phyloP scores from a whole-genome alignment of 2,113 vertebrate genomes.

The Calyptommatus sinebrachiatus region DNA sequence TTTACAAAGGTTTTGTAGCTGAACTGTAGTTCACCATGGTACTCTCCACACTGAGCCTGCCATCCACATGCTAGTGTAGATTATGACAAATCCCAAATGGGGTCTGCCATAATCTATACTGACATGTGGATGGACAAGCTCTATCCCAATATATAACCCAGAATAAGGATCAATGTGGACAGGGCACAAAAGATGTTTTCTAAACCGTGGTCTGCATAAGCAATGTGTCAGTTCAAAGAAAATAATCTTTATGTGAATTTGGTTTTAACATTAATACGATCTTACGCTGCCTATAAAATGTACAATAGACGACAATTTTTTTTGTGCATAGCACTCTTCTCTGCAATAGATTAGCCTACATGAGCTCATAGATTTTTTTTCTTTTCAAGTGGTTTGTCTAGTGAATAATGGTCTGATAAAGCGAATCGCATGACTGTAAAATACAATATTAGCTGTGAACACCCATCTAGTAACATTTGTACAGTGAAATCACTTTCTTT shows the following conservation, averaged over 20 bases:
- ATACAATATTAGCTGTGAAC: constrained; percentile 56
- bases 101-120: too few species aligned
- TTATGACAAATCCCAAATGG: too few species aligned
- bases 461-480: constrained; percentile 72
- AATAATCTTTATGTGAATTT: neutral
- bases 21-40: too few species aligned
- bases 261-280: neutral
- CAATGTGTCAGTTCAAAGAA: too few species aligned
- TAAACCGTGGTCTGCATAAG: too few species aligned
- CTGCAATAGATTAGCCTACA: constrained; percentile 28
- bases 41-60: too few species aligned
- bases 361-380: constrained; percentile 11
- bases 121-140: too few species aligned
- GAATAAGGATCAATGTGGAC: too few species aligned
- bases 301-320: neutral
- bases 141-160: too few species aligned
- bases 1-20: too few species aligned
- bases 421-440: constrained; percentile 60
- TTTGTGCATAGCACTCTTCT: neutral
- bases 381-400: constrained; percentile 50
- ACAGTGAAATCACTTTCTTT: constrained; percentile 63
- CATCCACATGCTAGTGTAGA: too few species aligned
- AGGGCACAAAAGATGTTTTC: too few species aligned
- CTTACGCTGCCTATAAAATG: neutral
- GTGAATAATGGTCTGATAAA: constrained; percentile 59